phyloP scores from a whole-genome alignment of 23 tunicate species.

The Pegea sp. region DNA sequence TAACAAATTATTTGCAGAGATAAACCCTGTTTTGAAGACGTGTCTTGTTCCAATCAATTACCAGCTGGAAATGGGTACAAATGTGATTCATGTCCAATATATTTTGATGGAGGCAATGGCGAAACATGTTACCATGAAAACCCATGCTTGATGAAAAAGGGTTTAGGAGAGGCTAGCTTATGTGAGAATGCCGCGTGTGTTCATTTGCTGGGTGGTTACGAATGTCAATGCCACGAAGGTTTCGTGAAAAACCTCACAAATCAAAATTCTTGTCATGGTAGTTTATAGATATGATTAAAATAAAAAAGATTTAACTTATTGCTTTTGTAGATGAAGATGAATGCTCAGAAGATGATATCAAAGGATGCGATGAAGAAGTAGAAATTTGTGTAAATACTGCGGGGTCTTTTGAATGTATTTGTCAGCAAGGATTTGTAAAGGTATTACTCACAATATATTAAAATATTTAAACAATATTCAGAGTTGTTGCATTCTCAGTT shows the following conservation, averaged over 20 bases:
- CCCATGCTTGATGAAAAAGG: constrained; percentile 19
- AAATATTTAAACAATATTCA: no score
- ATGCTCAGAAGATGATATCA: no score
- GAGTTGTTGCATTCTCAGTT: no score
- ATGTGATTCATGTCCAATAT: constrained; percentile 49
- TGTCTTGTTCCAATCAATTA: constrained; percentile 4
- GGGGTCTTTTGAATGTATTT: no score
- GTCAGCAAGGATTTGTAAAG: no score
- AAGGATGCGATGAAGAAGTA: no score
- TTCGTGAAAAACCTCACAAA: constrained; percentile 5
- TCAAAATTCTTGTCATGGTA: constrained; percentile 14
- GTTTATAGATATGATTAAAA: no score
- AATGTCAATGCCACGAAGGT: constrained; percentile 34
- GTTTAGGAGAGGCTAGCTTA: constrained; percentile 4
- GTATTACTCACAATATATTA: no score
- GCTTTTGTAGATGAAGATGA: no score
- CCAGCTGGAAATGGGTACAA: constrained; percentile 13
- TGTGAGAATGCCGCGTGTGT: constrained; percentile 48
- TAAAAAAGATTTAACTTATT: no score
- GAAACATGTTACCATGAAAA: constrained; percentile 76
- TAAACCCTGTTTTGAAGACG: constrained; percentile 20
- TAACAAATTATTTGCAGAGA: constrained; percentile 7
- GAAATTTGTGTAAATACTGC: no score
- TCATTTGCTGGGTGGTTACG: constrained; percentile 13
- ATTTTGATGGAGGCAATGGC: constrained; percentile 35